Evolutionary conservation across 2,113 vertebrate species (phyloP), one percentile per base, ranked within the genome.

Genomic region (Alexandromys fortis): DNA sequence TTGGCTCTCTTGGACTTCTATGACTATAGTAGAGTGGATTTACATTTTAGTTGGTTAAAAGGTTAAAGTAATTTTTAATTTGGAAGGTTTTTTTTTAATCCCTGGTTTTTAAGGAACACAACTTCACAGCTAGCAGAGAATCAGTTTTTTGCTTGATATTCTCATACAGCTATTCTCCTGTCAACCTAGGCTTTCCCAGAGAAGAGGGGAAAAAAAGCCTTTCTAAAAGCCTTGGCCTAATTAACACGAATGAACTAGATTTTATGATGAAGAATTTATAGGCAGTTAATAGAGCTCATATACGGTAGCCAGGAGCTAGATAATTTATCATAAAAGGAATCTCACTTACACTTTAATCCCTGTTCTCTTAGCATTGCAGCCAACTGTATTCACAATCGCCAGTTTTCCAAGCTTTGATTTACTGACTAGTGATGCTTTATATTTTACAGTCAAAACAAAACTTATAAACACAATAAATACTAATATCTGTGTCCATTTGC

Each of bases 191-290:
- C 95, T 98, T 98, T 98, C 95, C 96, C 86, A 97, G 95, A 98
- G 93, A 95, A 72, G 61, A 97, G 79, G 96, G 8, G 1, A 94
- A 97, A 96, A 92, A 96, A 96, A 94, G 94, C 94, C 95, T 98
- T 98, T 96, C 97, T 86, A 98, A 98, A 98, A 95, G 7, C 65
- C 94, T 96, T 98, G 98, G 97, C 98, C 98, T 98, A 98, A 98
- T 98, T 98, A 98, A 97, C 97, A 96, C 97, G 96, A 98, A 97
- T 98, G 98, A 98, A 98, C 98, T 98, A 98, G 98, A 98, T 98
- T 98, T 98, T 98, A 98, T 90, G 93, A 98, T 98, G 98, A 98
- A 98, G 98, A 98, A 98, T 98, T 98, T 98, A 98, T 97, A 98
- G 97, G 96, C 97, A 98, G 98, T 98, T 98, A 98, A 98, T 98